phyloP scores from a whole-genome alignment of 2,888 invertebrate species.

The Unio delphinus region DNA sequence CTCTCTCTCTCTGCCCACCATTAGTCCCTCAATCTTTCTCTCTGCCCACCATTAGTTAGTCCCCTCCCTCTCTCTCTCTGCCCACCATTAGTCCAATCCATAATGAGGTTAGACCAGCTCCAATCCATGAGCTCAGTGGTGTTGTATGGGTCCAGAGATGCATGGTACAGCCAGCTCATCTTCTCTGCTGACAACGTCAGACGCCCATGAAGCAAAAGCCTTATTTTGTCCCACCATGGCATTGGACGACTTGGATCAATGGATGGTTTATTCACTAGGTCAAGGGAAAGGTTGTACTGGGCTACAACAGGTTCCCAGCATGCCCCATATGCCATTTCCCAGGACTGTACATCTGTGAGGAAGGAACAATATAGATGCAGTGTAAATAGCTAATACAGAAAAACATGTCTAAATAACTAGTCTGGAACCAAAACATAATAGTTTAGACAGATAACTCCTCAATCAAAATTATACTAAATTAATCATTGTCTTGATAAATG shows the following conservation, averaged over 20 bases:
- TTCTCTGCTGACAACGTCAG: slow-evolving; percentile 89
- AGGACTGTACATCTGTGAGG: slow-evolving; percentile 82
- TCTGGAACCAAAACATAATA: too few species aligned
- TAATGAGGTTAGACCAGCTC: slow-evolving; percentile 91
- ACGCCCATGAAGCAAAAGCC: slow-evolving; percentile 92
- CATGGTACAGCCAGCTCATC: slow-evolving; percentile 92
- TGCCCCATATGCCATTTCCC: slow-evolving; percentile 95
- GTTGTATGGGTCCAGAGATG: slow-evolving; percentile 97
- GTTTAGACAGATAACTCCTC: too few species aligned
- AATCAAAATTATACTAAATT: too few species aligned
- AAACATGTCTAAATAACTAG: too few species aligned
- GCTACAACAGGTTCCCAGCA: slow-evolving; percentile 99
- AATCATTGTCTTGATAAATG: too few species aligned
- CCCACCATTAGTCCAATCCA: slow-evolving; percentile 94
- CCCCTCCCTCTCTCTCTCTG: not conserved
- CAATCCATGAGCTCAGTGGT: slow-evolving; percentile 99
- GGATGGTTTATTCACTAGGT: slow-evolving; percentile 78
- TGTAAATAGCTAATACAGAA: not conserved
- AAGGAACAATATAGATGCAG: not conserved
- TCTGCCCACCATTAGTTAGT: not conserved
- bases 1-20: slow-evolving; percentile 73
- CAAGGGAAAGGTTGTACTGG: slow-evolving; percentile 89
- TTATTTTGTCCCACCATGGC: slow-evolving; percentile 97
- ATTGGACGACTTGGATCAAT: slow-evolving; percentile 87
- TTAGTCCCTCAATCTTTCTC: slow-evolving; percentile 80